These are phyloP conservation scores for Lumbricus terrestris DNA, from an alignment of 2,888 invertebrate genomes.

Conservation along the genomic window DNA sequence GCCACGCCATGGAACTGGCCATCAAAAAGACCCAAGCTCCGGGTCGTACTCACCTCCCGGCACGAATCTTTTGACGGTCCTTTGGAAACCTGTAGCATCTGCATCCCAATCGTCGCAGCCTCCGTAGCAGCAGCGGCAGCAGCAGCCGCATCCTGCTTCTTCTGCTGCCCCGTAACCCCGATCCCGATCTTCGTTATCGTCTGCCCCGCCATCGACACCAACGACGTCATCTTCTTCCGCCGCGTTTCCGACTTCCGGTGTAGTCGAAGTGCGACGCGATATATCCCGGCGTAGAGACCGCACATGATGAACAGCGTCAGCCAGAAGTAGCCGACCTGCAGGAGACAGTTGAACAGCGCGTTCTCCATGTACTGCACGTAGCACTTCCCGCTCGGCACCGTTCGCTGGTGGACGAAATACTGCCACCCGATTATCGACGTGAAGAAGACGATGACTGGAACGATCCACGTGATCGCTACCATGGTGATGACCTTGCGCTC, in stretches of 20 bases:
- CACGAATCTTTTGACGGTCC: not conserved
- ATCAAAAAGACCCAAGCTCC: not conserved
- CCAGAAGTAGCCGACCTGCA: slow-evolving; percentile 97
- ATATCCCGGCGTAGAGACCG: slow-evolving; percentile 92
- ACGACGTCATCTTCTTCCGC: slow-evolving; percentile 71
- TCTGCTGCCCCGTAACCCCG: slow-evolving; percentile 47
- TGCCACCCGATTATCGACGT: slow-evolving; percentile 99
- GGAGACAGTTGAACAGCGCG: slow-evolving; percentile 92
- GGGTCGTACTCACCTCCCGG: not conserved
- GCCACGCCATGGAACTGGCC: not conserved
- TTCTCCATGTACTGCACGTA: slow-evolving; percentile 96
- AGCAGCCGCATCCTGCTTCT: not conserved
- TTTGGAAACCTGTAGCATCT: not conserved
- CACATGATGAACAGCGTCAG: slow-evolving; percentile 91
- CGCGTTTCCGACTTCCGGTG: slow-evolving; percentile 95
- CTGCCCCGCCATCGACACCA: slow-evolving; percentile 43
- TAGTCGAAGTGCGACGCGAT: slow-evolving; percentile 94
- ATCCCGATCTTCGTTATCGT: slow-evolving; percentile 45
- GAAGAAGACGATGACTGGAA: slow-evolving; percentile 92
- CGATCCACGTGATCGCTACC: slow-evolving; percentile 94
- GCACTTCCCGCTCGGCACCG: slow-evolving; percentile 82
- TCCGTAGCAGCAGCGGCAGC: not conserved
- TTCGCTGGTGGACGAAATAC: slow-evolving; percentile 89
- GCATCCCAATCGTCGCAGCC: not conserved
- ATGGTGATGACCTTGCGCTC: slow-evolving; percentile 86